Evolutionary conservation across 2,888 invertebrate genomes (phyloP), one percentile per base, ranked within the genome.

Genomic region (Apodemia mormo): DNA sequence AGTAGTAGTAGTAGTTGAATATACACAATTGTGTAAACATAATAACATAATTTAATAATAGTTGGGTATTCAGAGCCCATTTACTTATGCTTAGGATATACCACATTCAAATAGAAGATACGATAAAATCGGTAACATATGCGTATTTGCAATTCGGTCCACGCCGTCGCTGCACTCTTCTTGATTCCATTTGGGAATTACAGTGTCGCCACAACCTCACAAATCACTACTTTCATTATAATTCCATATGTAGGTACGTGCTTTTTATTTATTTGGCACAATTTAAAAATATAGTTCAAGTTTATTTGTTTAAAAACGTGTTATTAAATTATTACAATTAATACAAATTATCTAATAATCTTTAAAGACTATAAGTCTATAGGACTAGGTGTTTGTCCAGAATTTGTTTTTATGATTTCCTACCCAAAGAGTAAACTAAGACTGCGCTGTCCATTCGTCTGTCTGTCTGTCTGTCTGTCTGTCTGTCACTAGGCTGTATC

Each of bases 171-270:
- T 88, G 92, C 91, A 92, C 92, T 92, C 89, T 86, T 89, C 85
- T 81, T 92, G 92, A 93, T 93, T 93, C 90, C 92, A 92, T 91
- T 86, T 88, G 92, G 92, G 92, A 93, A 92, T 91, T 86, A 86
- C 86, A 83, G 81, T 85, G 87, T 89, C 90, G 87, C 86, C 86
- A 85, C 85, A 86, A 85, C 86, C 89, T 85, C 88, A 87, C 91
- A 90, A 91, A 91, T 91, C 91, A 89, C 85, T 85, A 87, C 87
- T 89, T 90, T 90, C 90, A 90, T 90, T 89, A 81, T 78, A 80
- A 79, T 72, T 72, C 74, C 64, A 68, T 68, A 68, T 65, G 65
- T 8, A 40, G 40, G 40, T 68, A 68, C 52, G 67, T 68, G 70
- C 56, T 65, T 69, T 52, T 65, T 56, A 65, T 56, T 12, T 61